These are phyloP conservation scores for Scaptomyza caliginosa DNA, from an alignment of 2,888 invertebrate genomes.

Conservation along the genomic window DNA sequence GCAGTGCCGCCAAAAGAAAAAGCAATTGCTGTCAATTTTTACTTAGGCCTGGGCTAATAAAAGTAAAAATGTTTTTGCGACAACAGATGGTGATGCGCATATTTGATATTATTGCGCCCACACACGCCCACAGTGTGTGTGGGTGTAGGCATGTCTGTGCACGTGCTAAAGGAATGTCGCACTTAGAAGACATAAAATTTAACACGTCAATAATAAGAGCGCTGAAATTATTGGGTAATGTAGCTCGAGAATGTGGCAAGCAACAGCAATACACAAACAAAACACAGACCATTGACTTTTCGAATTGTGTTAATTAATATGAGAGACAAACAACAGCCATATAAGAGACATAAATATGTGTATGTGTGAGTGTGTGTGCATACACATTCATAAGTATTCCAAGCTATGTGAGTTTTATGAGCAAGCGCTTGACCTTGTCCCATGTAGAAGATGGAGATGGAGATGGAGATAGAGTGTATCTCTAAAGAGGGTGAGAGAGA, in stretches of 20 bases:
- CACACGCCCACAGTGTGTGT: constrained; percentile 4
- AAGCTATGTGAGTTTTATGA: constrained; percentile 13
- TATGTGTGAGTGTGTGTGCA: neutral
- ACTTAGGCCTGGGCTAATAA: constrained; percentile 63
- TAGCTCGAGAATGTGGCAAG: constrained; percentile 12
- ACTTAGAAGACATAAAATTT: constrained; percentile 61
- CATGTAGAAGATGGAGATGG: neutral
- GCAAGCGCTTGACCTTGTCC: constrained; percentile 46
- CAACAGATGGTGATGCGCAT: constrained; percentile 73
- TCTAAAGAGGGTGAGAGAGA: no score
- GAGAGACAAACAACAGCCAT: constrained; percentile 32
- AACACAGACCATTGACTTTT: constrained; percentile 30
- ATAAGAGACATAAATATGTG: constrained; percentile 10
- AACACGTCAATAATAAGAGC: constrained; percentile 62
- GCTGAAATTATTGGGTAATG: constrained; percentile 33
- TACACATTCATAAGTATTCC: neutral
- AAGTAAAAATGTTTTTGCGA: constrained; percentile 53
- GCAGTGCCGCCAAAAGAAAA: constrained; percentile 31
- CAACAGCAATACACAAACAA: constrained; percentile 8
- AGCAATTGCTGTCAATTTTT: constrained; percentile 74
- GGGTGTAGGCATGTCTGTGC: neutral
- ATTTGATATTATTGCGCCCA: constrained; percentile 64
- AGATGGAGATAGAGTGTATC: neutral
- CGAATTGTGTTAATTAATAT: constrained; percentile 59
- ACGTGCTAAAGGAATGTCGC: constrained; percentile 46